Evolutionary conservation across 2,888 invertebrate species (phyloP).

Genomic region (Amblyjoppa proteus): DNA sequence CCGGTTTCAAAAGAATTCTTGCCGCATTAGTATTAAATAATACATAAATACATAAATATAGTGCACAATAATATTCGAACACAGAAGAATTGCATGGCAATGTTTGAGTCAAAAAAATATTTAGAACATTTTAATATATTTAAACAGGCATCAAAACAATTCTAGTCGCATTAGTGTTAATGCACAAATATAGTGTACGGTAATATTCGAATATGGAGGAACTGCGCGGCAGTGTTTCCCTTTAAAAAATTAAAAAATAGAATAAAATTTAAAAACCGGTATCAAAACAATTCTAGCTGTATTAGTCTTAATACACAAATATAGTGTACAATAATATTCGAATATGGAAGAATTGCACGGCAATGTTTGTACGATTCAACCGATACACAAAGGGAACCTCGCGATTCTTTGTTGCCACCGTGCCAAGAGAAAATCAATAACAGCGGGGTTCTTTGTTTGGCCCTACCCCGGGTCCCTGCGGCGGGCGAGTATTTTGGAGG

Average conservation of each 20-base stretch:
- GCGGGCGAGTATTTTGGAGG: slow-evolving; percentile 76
- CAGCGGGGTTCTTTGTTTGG: slow-evolving; percentile 80
- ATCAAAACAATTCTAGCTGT: neutral
- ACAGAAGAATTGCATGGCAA: slow-evolving; percentile 30
- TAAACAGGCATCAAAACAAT: neutral
- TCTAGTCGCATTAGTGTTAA: neutral
- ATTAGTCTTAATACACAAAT: neutral
- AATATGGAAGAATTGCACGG: slow-evolving; percentile 6
- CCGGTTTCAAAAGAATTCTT: no score
- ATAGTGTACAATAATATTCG: neutral
- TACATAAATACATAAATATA: neutral
- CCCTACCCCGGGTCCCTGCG: slow-evolving; percentile 61
- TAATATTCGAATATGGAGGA: neutral
- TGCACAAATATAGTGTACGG: neutral
- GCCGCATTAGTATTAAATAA: no score
- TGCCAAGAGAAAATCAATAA: slow-evolving; percentile 82
- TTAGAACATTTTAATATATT: no score
- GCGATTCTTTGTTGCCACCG: slow-evolving; percentile 79
- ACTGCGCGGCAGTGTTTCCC: slow-evolving; percentile 54
- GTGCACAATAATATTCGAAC: neutral
- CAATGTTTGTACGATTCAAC: slow-evolving; percentile 64
- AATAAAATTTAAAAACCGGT: no score
- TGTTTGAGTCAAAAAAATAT: slow-evolving; percentile 25
- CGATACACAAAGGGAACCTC: slow-evolving; percentile 69
- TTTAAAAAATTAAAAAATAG: neutral